Base-by-base conservation (phyloP, 92 coral and sea anemone genomes). In the Epizoanthus rinbou region DNA sequence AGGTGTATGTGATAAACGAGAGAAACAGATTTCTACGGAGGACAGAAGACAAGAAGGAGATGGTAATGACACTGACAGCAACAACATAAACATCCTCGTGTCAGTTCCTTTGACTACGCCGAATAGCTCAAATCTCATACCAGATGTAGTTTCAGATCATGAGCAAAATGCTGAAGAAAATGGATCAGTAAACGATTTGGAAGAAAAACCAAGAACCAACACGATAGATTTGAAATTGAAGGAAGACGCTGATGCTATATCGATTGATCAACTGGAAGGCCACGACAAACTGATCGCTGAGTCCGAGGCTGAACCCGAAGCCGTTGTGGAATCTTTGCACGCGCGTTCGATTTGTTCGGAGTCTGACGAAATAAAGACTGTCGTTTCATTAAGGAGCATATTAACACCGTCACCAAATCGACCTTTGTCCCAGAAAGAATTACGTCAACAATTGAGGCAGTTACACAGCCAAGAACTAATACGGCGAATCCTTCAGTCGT, bases 371-470 rank as follows among this genome's bases (percentile, higher is more conserved):
- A 59, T 58, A 35, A 60, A 57, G 66, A n/a, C 23, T 19, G 19
- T 19, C 18, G 37, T 13, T 37, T 60, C 71, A 21, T 43, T 78
- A 62, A 37, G 23, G 17, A 60, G 58, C 41, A 64, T 84, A 79
- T 88, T 84, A 63, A 45, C 91, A 76, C 66, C 91, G 91, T 83
- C 88, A 84, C 62, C 69, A 83, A 33, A 47, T 76, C 45, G 67
- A 17, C 59, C 65, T 21, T 83, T 35, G 23, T n/a, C 70, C 58
- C 82, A 78, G 80, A 81, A 70, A 57, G 91, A 84, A 39, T 69
- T 88, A 72, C 97, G 94, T 88, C 97, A 88, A 84, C 92, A 93
- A 73, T 83, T 85, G 70, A 66, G 89, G 57, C 91, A 75, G 37
- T 82, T 90, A 33, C 88, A 90, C 9, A 87, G 91, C 70, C 93